Percentiles rank a stretch among this genome's conserved stretches.
Evolutionary conservation across 2,113 vertebrate species (phyloP).

Genomic region (Stictonetta naevosa): DNA sequence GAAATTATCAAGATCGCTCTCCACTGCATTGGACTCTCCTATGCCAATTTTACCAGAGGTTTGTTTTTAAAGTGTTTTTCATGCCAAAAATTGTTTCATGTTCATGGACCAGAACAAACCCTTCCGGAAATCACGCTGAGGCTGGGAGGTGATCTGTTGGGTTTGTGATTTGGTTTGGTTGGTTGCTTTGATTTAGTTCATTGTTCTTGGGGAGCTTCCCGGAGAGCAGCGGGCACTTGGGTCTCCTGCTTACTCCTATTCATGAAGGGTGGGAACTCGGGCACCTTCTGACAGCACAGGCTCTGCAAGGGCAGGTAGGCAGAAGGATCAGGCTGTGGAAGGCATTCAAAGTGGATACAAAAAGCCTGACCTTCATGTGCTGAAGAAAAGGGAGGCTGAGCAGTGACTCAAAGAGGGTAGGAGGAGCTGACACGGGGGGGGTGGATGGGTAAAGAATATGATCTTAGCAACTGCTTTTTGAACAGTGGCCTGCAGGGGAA

Average conservation of each 20-base stretch:
- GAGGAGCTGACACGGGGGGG: not conserved
- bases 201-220: conserved; percentile 7
- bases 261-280: conserved; percentile 37
- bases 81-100: not conserved
- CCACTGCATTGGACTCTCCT: not conserved
- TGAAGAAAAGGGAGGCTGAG: not conserved
- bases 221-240: not conserved
- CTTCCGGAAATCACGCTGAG: not conserved
- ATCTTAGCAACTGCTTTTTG: conserved; percentile 23
- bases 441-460: conserved; percentile 20
- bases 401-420: conserved; percentile 15
- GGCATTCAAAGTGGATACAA: not conserved
- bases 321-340: not conserved
- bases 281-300: conserved; percentile 11
- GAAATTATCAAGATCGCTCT: not conserved
- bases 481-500: not conserved
- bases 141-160: not conserved
- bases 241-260: conserved; percentile 40
- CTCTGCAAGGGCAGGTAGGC: conserved; percentile 31
- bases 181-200: not conserved
- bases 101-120: not conserved
- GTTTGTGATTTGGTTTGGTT: not conserved
- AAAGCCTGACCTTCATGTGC: conserved; percentile 41
- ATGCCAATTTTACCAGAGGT: not conserved
- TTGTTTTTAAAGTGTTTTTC: not conserved